A percentile compares a stretch with the other conserved stretches of the same genome.
phyloP scores from a whole-genome alignment of 2,797 vertebrate genomes.

The Stomatorhinus walkeri region DNA sequence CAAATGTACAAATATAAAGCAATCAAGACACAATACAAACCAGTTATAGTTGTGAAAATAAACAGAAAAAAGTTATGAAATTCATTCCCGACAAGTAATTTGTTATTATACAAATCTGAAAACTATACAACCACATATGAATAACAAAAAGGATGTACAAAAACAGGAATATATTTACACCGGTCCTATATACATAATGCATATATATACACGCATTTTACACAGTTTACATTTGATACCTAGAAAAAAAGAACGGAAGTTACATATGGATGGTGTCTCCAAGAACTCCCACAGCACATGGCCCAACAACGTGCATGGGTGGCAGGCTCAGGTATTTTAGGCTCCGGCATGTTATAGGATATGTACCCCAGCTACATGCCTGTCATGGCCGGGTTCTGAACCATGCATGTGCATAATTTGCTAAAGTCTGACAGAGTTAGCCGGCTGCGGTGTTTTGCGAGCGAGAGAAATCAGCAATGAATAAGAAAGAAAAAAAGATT shows the following conservation, averaged over 20 bases:
- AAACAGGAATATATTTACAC: slow-evolving; percentile 33
- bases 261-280: neutral
- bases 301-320: neutral
- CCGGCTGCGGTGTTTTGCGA: neutral
- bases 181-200: neutral
- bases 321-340: neutral
- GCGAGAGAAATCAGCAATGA: neutral
- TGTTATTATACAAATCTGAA: slow-evolving; percentile 34
- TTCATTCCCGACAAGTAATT: slow-evolving; percentile 44
- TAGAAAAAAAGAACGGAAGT: neutral
- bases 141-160: slow-evolving; percentile 32
- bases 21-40: neutral
- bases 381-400: neutral
- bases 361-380: neutral
- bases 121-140: slow-evolving; percentile 45
- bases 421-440: neutral
- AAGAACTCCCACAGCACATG: neutral
- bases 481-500: neutral
- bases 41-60: neutral
- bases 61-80: slow-evolving; percentile 31
- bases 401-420: neutral
- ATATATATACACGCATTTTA: slow-evolving; percentile 35
- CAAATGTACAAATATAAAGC: neutral
- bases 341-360: neutral
- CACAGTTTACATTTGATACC: slow-evolving; percentile 2